A percentile compares a stretch with the other conserved stretches of the same genome.
Evolutionary conservation across 2,797 vertebrate genomes (phyloP).

Genomic region (Lagocephalus sceleratus): DNA sequence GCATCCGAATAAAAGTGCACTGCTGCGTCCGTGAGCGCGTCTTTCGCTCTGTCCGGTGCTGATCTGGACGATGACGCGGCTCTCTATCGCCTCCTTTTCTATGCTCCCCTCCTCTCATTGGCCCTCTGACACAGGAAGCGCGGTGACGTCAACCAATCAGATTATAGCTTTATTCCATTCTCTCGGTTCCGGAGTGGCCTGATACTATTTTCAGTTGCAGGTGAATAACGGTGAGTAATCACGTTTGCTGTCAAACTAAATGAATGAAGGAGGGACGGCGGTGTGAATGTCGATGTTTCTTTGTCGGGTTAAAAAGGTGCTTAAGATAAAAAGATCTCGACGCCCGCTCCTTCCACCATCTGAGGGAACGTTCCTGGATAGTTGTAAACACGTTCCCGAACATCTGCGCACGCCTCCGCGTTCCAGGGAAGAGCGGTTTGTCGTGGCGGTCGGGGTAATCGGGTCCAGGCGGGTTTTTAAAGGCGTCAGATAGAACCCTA

Average conservation of each 20-base stretch:
- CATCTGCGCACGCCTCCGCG: neutral
- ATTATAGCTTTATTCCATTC: slow-evolving; percentile 53
- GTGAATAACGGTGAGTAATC: slow-evolving; percentile 59
- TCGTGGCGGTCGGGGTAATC: neutral
- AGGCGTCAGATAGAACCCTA: neutral
- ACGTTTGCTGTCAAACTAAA: neutral
- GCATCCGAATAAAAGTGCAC: no score
- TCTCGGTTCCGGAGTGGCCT: slow-evolving; percentile 52
- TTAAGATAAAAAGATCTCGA: slow-evolving; percentile 11
- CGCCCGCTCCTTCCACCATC: slow-evolving; percentile 17
- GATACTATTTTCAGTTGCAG: slow-evolving; percentile 51
- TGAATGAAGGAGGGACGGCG: accelerated
- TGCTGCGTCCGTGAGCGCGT: no score
- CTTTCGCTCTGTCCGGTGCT: neutral
- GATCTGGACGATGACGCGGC: neutral
- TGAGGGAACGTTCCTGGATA: slow-evolving; percentile 1
- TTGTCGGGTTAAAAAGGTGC: slow-evolving; percentile 7
- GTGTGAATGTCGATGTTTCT: neutral
- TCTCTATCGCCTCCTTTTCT: slow-evolving; percentile 20
- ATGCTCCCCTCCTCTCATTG: slow-evolving; percentile 34
- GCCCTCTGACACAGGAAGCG: slow-evolving; percentile 39
- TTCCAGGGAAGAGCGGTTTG: neutral
- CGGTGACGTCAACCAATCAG: slow-evolving; percentile 60
- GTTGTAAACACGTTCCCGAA: neutral
- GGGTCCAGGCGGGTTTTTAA: neutral